These are phyloP conservation scores for Erannis defoliaria DNA, from an alignment of 2,888 invertebrate species.

Conservation along the genomic window DNA sequence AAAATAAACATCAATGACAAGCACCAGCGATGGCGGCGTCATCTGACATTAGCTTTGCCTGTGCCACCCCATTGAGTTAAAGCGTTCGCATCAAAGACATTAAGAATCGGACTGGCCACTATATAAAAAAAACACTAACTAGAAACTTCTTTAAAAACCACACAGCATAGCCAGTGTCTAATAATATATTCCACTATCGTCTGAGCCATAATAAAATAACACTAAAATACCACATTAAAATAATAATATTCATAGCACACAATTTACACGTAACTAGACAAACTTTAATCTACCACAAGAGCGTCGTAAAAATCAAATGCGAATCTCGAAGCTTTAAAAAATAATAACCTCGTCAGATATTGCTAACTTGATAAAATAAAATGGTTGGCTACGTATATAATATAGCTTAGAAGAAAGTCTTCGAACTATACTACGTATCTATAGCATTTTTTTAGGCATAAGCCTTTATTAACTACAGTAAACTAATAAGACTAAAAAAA, in stretches of 20 bases:
- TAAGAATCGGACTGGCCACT: too few species aligned
- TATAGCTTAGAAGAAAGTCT: slow-evolving; percentile 4
- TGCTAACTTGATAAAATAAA: slow-evolving; percentile 17
- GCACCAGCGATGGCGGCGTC: too few species aligned
- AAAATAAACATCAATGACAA: too few species aligned
- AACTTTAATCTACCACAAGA: slow-evolving; percentile 28
- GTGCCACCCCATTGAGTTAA: too few species aligned
- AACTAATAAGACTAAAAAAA: too few species aligned
- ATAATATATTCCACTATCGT: slow-evolving; percentile 7
- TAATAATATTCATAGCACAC: slow-evolving; percentile 23
- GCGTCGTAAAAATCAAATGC: slow-evolving; percentile 33
- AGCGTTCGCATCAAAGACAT: too few species aligned
- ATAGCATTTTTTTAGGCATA: too few species aligned
- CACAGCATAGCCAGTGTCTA: too few species aligned
- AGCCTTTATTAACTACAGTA: too few species aligned
- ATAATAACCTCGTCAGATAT: slow-evolving; percentile 23
- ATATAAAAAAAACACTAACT: too few species aligned
- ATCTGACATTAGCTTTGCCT: too few species aligned
- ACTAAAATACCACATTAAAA: slow-evolving; percentile 7
- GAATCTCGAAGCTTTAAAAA: slow-evolving; percentile 21
- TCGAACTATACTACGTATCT: too few species aligned
- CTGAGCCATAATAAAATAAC: neutral
- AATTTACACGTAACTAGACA: slow-evolving; percentile 27
- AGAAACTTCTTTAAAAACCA: neutral
- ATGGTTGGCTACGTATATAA: neutral